phyloP scores from a whole-genome alignment of 2,888 invertebrate genomes.

The Chloromyia formosa region DNA sequence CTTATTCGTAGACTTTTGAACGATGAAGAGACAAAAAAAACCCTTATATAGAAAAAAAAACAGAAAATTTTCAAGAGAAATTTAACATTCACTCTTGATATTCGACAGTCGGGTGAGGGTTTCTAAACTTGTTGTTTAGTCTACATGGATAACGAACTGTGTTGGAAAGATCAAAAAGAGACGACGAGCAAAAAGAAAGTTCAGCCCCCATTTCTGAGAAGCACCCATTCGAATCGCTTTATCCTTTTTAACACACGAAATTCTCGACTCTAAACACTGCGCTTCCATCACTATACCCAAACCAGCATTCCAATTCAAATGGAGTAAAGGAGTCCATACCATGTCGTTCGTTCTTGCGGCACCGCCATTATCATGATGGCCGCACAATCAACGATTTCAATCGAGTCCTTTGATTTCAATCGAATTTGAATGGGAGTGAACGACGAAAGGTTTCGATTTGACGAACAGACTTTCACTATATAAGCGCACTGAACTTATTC shows the following conservation, averaged over 20 bases:
- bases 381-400: conserved; percentile 37
- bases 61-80: conserved; percentile 28
- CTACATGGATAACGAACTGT: conserved; percentile 36
- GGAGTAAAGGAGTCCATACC: too few relatives aligned
- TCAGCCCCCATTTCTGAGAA: conserved; percentile 1
- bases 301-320: too few relatives aligned
- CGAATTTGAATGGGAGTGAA: conserved; percentile 44
- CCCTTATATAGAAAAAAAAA: not conserved
- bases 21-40: not conserved
- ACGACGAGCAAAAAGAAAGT: conserved; percentile 4
- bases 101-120: not conserved
- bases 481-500: not conserved
- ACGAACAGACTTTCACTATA: conserved; percentile 37
- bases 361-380: conserved; percentile 32
- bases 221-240: not conserved
- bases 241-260: not conserved
- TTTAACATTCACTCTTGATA: conserved; percentile 26
- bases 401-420: conserved; percentile 44
- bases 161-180: conserved; percentile 22
- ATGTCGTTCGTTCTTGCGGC: too few relatives aligned
- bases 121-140: not conserved
- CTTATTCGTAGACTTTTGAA: conserved; percentile 7
- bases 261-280: too few relatives aligned
- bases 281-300: too few relatives aligned
- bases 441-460: conserved; percentile 35